phyloP scores from a whole-genome alignment of 92 coral and sea anemone genomes.

The Bergia sp. region DNA sequence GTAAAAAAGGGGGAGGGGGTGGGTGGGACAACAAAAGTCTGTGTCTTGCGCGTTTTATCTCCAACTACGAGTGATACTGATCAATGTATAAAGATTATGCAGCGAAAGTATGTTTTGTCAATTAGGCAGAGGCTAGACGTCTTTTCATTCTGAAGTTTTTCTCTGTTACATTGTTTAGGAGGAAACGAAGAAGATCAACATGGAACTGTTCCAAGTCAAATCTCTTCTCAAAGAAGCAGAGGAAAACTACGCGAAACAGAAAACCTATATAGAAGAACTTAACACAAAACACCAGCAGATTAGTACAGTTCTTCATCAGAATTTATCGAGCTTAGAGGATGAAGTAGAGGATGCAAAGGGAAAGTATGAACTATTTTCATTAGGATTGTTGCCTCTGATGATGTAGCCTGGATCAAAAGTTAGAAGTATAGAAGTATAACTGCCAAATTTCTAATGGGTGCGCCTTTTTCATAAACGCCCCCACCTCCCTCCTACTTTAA shows the following conservation, averaged over 20 bases:
- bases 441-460: not conserved
- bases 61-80: not conserved
- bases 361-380: slow-evolving; percentile 50
- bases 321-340: slow-evolving; percentile 65
- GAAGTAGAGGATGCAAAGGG: slow-evolving; percentile 59
- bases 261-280: slow-evolving; percentile 51
- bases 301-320: slow-evolving; percentile 57
- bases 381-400: not conserved
- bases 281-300: slow-evolving; percentile 61
- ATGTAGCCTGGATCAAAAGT: not conserved
- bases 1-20: no score
- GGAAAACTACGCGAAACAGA: slow-evolving; percentile 56
- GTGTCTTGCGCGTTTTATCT: not conserved
- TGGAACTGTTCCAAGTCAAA: slow-evolving; percentile 54
- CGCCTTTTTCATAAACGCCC: not conserved
- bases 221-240: slow-evolving; percentile 56
- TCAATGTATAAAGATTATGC: no score
- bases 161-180: slow-evolving; percentile 50
- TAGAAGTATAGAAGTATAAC: not conserved
- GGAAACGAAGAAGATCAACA: slow-evolving; percentile 68
- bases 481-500: not conserved
- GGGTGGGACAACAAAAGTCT: not conserved
- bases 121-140: not conserved
- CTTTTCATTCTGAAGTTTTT: not conserved
- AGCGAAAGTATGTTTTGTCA: not conserved